These are phyloP conservation scores for Pterostichus madidus DNA, from an alignment of 2,888 invertebrate species.

Conservation along the genomic window DNA sequence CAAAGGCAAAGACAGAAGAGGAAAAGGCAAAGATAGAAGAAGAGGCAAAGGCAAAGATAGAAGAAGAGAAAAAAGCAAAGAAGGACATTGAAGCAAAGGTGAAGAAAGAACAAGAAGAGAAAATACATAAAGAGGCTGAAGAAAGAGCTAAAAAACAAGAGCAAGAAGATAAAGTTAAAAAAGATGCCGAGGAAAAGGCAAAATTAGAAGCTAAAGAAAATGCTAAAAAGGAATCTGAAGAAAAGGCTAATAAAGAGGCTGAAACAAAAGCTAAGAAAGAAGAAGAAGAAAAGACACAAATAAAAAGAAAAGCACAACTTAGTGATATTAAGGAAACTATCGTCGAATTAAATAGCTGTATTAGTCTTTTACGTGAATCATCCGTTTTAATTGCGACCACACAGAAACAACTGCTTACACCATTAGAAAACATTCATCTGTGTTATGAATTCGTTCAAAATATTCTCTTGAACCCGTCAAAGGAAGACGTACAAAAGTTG, in stretches of 20 bases:
- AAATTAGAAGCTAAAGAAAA: conserved; percentile 60
- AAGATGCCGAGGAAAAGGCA: conserved; percentile 34
- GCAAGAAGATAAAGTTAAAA: conserved; percentile 11
- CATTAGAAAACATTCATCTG: conserved; percentile 47
- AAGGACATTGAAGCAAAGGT: conserved; percentile 63
- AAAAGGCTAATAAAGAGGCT: too few species aligned
- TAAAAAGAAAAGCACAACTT: conserved; percentile 49
- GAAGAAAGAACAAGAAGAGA: conserved; percentile 36
- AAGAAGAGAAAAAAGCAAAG: conserved; percentile 60
- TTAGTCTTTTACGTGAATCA: conserved; percentile 11
- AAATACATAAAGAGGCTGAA: background rate
- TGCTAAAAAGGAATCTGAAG: too few species aligned
- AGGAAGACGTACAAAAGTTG: conserved; percentile 55
- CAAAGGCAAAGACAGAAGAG: conserved; percentile 61
- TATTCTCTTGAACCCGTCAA: conserved; percentile 29
- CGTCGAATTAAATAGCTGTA: conserved; percentile 26
- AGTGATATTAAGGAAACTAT: conserved; percentile 36
- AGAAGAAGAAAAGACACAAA: conserved; percentile 53
- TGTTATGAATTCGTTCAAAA: conserved; percentile 51
- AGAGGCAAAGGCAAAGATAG: conserved; percentile 55
- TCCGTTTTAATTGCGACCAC: background rate
- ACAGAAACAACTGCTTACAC: conserved; percentile 49
- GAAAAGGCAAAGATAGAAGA: conserved; percentile 67
- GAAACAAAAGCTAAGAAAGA: background rate
- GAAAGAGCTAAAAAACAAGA: conserved; percentile 50